Percentiles rank a stretch among this genome's conserved stretches.
Conservation (phyloP, 2,888 invertebrate species). For the Drosophila silvestris region DNA sequence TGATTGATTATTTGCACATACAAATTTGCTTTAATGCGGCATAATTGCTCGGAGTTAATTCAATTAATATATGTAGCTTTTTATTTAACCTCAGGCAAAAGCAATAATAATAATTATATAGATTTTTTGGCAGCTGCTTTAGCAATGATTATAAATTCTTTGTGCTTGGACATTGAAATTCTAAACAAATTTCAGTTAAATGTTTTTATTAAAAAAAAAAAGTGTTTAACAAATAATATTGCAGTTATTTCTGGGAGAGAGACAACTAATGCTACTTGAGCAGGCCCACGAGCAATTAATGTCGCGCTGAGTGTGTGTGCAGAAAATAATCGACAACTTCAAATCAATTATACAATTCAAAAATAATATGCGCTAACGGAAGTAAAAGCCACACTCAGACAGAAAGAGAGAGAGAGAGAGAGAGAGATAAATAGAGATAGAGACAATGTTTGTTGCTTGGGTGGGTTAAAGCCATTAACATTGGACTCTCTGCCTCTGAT, state of each 20-base stretch:
- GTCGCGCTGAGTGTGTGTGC: conserved; percentile 67
- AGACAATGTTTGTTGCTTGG: conserved; percentile 58
- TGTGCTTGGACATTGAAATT: conserved; percentile 2
- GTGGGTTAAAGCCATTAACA: conserved; percentile 78
- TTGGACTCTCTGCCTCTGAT: conserved; percentile 65
- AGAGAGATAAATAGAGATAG: conserved; percentile 17
- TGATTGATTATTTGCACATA: conserved; percentile 66
- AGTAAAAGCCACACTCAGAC: conserved; percentile 60
- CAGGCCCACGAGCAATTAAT: conserved; percentile 74
- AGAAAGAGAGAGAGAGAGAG: conserved; percentile 12
- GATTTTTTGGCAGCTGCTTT: conserved; percentile 1
- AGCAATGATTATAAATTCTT: conserved; percentile 31
- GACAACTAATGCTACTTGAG: conserved; percentile 69
- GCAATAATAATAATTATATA: conserved; percentile 46
- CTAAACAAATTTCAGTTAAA: conserved; percentile 13
- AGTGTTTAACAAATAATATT: conserved; percentile 18
- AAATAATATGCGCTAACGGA: conserved; percentile 58
- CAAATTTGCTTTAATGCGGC: conserved; percentile 73
- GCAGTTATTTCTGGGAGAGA: conserved; percentile 12
- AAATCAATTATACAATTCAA: conserved; percentile 77
- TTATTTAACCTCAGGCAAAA: conserved; percentile 41
- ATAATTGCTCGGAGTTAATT: conserved; percentile 65
- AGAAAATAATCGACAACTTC: conserved; percentile 49
- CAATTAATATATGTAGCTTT: conserved; percentile 60
- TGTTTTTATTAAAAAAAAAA: background rate